A percentile compares a stretch with the other conserved stretches of the same genome.
Evolutionary conservation across 2,797 vertebrate species (phyloP).

Genomic region (Gallinago stenura): DNA sequence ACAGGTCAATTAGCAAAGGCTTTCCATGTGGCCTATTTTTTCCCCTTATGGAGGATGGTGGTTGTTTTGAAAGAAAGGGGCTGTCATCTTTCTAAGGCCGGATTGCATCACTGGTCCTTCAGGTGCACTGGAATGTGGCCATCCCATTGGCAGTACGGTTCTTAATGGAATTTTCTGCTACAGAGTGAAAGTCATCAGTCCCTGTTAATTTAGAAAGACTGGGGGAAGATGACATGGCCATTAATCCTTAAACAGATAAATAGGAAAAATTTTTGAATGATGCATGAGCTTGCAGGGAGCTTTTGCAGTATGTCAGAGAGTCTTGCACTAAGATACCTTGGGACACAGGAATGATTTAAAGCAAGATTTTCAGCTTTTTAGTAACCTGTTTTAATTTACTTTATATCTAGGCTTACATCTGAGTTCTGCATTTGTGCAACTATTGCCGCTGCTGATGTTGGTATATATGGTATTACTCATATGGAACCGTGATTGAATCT

Average conservation of each 20-base stretch:
- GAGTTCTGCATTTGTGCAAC: not conserved
- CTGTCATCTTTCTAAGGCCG: not conserved
- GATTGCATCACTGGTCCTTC: not conserved
- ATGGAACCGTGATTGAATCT: not conserved
- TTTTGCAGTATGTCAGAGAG: not conserved
- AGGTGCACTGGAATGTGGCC: not conserved
- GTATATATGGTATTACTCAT: not conserved
- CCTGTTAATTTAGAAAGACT: not conserved
- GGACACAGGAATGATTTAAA: not conserved
- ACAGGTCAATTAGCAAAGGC: not conserved
- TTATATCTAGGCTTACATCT: not conserved
- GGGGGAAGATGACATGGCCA: not conserved
- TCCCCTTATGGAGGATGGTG: not conserved
- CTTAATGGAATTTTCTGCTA: constrained; percentile 23
- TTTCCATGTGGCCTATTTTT: not conserved
- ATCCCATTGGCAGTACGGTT: not conserved
- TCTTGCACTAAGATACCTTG: not conserved
- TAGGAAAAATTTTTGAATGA: constrained; percentile 19
- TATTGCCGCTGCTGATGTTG: not conserved
- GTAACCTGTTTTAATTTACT: not conserved
- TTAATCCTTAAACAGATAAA: constrained; percentile 49
- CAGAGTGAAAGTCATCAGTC: constrained; percentile 4
- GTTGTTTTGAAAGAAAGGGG: not conserved
- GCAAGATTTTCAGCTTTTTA: not conserved
- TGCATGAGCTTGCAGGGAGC: constrained; percentile 21